These are phyloP conservation scores for Prorops nasuta DNA, from an alignment of 1,140 invertebrate genomes.

Conservation along the genomic window DNA sequence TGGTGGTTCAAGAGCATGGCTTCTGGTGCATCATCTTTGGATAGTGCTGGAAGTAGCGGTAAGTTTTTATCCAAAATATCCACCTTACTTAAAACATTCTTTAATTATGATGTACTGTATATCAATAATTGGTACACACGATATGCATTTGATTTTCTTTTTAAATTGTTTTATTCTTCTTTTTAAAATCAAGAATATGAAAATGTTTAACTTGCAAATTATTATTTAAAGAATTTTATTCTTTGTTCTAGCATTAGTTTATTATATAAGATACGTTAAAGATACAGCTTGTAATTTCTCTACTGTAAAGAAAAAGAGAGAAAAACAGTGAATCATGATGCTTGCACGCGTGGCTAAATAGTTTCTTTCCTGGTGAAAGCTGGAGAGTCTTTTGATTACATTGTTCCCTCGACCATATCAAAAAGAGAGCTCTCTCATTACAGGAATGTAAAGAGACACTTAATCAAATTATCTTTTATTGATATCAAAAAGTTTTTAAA, in stretches of 20 bases:
- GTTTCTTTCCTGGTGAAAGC: conserved; percentile 56
- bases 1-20: conserved; percentile 44
- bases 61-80: conserved; percentile 25
- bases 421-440: conserved; percentile 20
- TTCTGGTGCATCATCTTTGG: conserved; percentile 57
- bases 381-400: conserved; percentile 33
- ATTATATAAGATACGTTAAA: conserved; percentile 7
- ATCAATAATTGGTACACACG: background rate
- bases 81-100: too few species aligned
- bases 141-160: too few species aligned
- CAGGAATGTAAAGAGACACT: too few species aligned
- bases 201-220: too few species aligned
- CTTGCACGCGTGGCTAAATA: conserved; percentile 45
- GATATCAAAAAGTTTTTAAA: too few species aligned
- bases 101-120: background rate
- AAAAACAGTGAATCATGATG: conserved; percentile 39
- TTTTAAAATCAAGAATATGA: too few species aligned
- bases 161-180: too few species aligned
- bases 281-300: conserved; percentile 10
- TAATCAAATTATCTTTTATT: too few species aligned
- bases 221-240: too few species aligned
- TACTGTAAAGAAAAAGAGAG: conserved; percentile 7
- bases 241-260: too few species aligned
- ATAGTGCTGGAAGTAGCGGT: conserved; percentile 57
- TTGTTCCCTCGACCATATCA: conserved; percentile 39